Percentiles rank a stretch among this genome's conserved stretches.
Evolutionary conservation across 2,113 vertebrate genomes (phyloP).

Genomic region (Jacana jacana): DNA sequence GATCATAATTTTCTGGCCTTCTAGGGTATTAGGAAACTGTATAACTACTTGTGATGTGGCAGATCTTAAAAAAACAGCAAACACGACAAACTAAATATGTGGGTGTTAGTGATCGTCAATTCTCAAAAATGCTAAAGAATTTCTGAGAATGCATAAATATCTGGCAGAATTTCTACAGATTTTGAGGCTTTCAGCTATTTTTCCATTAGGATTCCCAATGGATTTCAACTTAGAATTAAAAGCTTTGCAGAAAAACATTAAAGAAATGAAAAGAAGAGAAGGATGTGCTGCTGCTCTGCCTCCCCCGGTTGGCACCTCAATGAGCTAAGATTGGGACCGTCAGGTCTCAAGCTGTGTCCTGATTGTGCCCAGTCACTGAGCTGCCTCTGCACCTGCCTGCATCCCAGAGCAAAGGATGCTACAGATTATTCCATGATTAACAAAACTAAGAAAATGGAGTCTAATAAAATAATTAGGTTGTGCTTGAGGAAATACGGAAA

Average conservation of each 20-base stretch:
- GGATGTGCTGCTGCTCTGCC: neutral
- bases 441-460: neutral
- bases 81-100: neutral
- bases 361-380: neutral
- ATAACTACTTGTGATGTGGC: neutral
- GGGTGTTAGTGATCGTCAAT: neutral
- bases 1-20: neutral
- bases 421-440: neutral
- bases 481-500: slow-evolving; percentile 37
- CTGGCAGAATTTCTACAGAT: neutral
- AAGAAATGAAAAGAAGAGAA: neutral
- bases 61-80: neutral
- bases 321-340: neutral
- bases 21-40: neutral
- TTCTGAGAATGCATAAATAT: neutral
- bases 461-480: neutral
- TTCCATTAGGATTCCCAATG: neutral
- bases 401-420: neutral
- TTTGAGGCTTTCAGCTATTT: neutral
- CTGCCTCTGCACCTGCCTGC: neutral
- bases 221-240: neutral
- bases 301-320: neutral
- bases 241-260: neutral
- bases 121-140: neutral
- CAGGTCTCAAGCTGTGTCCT: neutral